Conservation (phyloP, 2,888 invertebrate genomes). For the Himalopsyche tibetana region DNA sequence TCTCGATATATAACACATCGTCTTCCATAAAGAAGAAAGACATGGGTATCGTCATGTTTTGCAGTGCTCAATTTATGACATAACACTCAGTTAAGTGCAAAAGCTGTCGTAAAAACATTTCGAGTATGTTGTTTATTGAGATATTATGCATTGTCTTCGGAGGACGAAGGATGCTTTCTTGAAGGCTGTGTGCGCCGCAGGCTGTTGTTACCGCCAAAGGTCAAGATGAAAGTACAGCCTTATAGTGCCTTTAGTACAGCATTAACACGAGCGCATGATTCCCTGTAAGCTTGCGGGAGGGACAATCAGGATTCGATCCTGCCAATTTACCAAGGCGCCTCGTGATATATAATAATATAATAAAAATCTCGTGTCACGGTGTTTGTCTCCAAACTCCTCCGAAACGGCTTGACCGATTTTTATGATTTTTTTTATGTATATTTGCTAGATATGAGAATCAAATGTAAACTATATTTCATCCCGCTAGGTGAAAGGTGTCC, state of each 20-base stretch:
- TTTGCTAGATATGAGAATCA: too few relatives aligned
- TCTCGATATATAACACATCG: neutral
- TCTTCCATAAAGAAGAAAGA: neutral
- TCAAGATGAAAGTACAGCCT: conserved; percentile 28
- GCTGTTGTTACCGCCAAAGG: conserved; percentile 36
- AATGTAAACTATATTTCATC: too few relatives aligned
- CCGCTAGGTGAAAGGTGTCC: too few relatives aligned
- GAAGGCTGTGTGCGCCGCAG: conserved; percentile 30
- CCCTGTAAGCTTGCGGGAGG: conserved; percentile 7
- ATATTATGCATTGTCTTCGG: conserved; percentile 40
- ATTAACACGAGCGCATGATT: conserved; percentile 42
- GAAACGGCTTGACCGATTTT: too few relatives aligned
- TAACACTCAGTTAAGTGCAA: conserved; percentile 25
- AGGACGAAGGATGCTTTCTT: conserved; percentile 10
- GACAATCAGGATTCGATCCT: conserved; percentile 21
- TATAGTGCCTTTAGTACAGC: conserved; percentile 33
- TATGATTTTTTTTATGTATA: too few relatives aligned
- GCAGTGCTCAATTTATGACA: neutral
- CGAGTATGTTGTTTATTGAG: neutral
- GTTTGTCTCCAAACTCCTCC: too few relatives aligned
- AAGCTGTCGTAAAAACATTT: conserved; percentile 4
- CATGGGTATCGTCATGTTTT: neutral
- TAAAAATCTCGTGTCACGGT: too few relatives aligned
- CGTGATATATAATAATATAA: too few relatives aligned
- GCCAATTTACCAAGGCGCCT: conserved; percentile 35